Evolutionary conservation across 1,140 invertebrate genomes (phyloP), one percentile per base, ranked within the genome.

Genomic region (Heterodera carotae): DNA sequence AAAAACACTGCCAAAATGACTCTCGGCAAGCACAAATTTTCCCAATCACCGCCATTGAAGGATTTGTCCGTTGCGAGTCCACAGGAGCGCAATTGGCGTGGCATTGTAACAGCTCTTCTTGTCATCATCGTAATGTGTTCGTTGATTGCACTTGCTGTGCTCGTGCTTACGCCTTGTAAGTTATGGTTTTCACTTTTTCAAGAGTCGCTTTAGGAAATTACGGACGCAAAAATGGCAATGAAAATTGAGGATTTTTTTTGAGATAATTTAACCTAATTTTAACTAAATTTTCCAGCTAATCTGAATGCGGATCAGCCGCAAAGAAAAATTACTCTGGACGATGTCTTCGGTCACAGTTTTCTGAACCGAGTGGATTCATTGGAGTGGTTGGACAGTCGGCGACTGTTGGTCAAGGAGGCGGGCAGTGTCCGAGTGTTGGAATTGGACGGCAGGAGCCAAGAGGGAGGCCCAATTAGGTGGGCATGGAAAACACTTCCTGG

Each of bases 41-140:
- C 71, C 27, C 53, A 62, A 73, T 73, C 62, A 60, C 62, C 62
- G 36, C 62, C 31, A 36, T 81, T 82, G 43, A 69, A 83, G 82
- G 82, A 83, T 33, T 64, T 85, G 29, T 78, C 82, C n/a, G 76
- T 59, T 33, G 79, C 66, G 29, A 43, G 39, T 48, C 82, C 83
- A 15, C 82, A 84, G 68, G 60, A 84, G 43, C 79, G 82, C 12
- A 83, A 83, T 84, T 83, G 82, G 82, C 64, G 75, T 33, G 82
- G 82, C 31, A 84, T 83, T 76, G 69, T 69, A 10, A 85, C 43
- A 31, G 82, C 82, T 6, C 69, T 83, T 31, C 18, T 74, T 22
- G 82, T 83, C 25, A 83, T 83, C 66, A n/a, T 75, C 25, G 29
- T 43, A 27, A 84, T 83, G 79, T 83, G 83, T 68, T 75, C 56